Evolutionary conservation across 2,797 vertebrate species (phyloP), one percentile per base, ranked within the genome.

Genomic region (Columba guinea): DNA sequence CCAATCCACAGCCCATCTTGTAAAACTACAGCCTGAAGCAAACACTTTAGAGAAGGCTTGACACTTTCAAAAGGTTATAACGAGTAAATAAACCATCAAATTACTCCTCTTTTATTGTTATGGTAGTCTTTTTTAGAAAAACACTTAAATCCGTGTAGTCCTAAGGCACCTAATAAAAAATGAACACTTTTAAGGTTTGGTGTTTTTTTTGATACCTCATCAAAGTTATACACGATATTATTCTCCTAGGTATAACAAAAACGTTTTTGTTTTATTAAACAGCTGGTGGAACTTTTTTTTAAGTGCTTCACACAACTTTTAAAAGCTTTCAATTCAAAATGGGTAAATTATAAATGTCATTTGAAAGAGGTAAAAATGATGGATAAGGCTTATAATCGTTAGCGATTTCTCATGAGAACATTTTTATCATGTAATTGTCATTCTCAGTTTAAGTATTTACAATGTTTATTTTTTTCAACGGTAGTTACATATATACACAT

Each of bases 51-150:
- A 97, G 96, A 97, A 97, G 94, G 95, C 97, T 96, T 98, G 97
- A 98, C 98, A 98, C 98, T 98, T 98, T 98, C 94, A 98, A 99
- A 99, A 99, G 99, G 98, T 98, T 99, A 99, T 96, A 98, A 98
- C 94, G 97, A 98, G 98, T 98, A 98, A 98, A 99, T 98, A 98
- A 98, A 98, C 98, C 98, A 98, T 98, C 98, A 98, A 98, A 98
- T 98, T 98, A 97, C 97, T 98, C 98, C 95, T 97, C 97, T 98
- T 99, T 99, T 99, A 99, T 99, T 99, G 98, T 98, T 98, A 98
- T 98, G 93, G 97, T 98, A 96, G 94, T 97, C 97, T 98, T 98
- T 89, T 98, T 98, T 97, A 95, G 97, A 98, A 97, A 98, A 98
- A 97, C 98, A 97, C 98, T 98, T 98, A 97, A 98, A 98, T 98